Conservation (phyloP, 2,888 invertebrate species). For the Fissipunctia ypsillon region DNA sequence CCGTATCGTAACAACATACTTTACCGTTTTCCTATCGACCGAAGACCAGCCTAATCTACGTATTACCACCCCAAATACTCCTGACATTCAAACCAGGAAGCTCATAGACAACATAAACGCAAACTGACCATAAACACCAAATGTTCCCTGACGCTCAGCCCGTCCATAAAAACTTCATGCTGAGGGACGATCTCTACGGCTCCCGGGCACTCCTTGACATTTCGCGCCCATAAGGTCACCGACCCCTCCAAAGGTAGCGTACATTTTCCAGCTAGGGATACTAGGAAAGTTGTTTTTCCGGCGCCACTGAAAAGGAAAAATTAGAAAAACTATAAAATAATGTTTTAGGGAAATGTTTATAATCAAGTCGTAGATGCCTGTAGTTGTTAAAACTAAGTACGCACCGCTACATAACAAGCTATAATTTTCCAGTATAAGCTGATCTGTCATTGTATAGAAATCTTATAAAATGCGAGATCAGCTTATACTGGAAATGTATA, state of each 20-base stretch:
- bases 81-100: slow-evolving; percentile 56
- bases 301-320: slow-evolving; percentile 81
- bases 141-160: slow-evolving; percentile 92
- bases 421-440: too few species aligned
- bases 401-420: too few species aligned
- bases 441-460: too few species aligned
- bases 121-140: slow-evolving; percentile 92
- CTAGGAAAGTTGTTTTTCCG: slow-evolving; percentile 91
- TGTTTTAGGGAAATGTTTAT: neutral
- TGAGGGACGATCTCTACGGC: slow-evolving; percentile 91
- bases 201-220: slow-evolving; percentile 83
- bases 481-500: too few species aligned
- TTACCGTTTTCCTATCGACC: neutral
- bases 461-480: too few species aligned
- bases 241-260: slow-evolving; percentile 83
- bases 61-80: neutral
- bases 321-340: neutral
- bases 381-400: neutral
- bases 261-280: slow-evolving; percentile 89
- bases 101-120: slow-evolving; percentile 34
- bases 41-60: neutral
- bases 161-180: slow-evolving; percentile 92
- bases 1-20: neutral
- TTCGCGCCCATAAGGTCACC: slow-evolving; percentile 84
- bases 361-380: neutral